A percentile compares a stretch with the other conserved stretches of the same genome.
These are phyloP conservation scores for Drosophila saltans DNA, from an alignment of 1,140 invertebrate genomes.

Conservation along the genomic window DNA sequence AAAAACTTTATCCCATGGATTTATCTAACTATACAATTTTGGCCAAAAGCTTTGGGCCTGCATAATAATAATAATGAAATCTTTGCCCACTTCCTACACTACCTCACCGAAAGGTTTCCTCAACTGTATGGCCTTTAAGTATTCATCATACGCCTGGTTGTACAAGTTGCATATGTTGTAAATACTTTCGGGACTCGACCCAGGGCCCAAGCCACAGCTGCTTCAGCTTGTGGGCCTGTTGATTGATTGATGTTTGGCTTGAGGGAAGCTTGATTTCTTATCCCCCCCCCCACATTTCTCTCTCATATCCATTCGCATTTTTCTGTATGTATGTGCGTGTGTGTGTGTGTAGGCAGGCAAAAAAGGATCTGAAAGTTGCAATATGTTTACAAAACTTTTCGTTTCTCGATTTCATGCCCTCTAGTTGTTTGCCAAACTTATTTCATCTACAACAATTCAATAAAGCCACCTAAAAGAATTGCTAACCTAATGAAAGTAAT, in stretches of 20 bases:
- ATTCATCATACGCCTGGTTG: conserved; percentile 69
- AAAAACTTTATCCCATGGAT: conserved; percentile 67
- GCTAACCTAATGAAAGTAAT: conserved; percentile 42
- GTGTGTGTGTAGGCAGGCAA: conserved; percentile 13
- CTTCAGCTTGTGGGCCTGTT: conserved; percentile 26
- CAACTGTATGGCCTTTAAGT: conserved; percentile 37
- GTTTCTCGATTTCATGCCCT: conserved; percentile 41
- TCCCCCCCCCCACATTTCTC: neutral
- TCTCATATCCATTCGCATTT: neutral
- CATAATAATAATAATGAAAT: conserved; percentile 63
- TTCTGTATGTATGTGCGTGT: neutral
- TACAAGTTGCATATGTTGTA: conserved; percentile 77
- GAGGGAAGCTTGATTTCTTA: conserved; percentile 57
- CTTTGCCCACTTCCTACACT: neutral
- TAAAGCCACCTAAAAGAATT: conserved; percentile 26
- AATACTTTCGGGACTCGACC: conserved; percentile 59
- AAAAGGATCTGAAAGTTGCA: conserved; percentile 75
- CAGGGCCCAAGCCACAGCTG: conserved; percentile 52
- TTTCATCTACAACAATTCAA: conserved; percentile 66
- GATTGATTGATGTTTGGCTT: conserved; percentile 77
- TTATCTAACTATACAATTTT: conserved; percentile 67
- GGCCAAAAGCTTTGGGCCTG: conserved; percentile 52
- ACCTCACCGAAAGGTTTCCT: conserved; percentile 43
- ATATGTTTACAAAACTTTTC: conserved; percentile 62
- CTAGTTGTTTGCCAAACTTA: conserved; percentile 53